A percentile compares a stretch with the other conserved stretches of the same genome.
Evolutionary conservation across 2,113 vertebrate genomes (phyloP).

Genomic region (Irena cyanogastra): DNA sequence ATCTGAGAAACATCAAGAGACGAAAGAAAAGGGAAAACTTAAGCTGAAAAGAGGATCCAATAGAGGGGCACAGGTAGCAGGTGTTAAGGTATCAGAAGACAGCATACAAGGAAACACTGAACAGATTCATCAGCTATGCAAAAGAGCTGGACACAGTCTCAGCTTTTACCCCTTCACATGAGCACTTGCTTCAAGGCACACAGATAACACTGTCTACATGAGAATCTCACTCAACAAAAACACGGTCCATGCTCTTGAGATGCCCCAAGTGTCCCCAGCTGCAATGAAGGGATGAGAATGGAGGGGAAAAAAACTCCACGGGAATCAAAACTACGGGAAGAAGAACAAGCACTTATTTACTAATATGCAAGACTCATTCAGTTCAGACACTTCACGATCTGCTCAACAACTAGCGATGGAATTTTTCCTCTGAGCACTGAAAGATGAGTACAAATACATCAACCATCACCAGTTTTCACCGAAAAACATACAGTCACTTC

Average conservation of each 20-base stretch:
- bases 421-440: not conserved
- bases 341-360: not conserved
- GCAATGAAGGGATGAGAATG: not conserved
- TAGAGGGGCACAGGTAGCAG: not conserved
- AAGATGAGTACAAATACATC: not conserved
- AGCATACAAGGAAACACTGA: not conserved
- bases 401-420: not conserved
- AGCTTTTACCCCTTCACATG: not conserved
- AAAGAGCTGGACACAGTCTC: not conserved
- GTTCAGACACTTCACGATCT: not conserved
- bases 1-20: not conserved
- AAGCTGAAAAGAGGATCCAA: not conserved
- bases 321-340: not conserved
- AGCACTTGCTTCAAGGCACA: not conserved
- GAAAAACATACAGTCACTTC: not conserved
- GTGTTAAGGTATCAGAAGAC: not conserved
- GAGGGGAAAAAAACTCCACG: not conserved
- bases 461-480: not conserved
- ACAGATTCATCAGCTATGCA: not conserved
- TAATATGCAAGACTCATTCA: not conserved
- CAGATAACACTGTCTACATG: not conserved
- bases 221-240: not conserved
- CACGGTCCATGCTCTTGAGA: rapidly evolving
- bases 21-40: not conserved
- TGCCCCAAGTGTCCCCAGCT: not conserved